Evolutionary conservation across 2,888 invertebrate species (phyloP), one percentile per base, ranked within the genome.

Genomic region (Conops quadrifasciatus): DNA sequence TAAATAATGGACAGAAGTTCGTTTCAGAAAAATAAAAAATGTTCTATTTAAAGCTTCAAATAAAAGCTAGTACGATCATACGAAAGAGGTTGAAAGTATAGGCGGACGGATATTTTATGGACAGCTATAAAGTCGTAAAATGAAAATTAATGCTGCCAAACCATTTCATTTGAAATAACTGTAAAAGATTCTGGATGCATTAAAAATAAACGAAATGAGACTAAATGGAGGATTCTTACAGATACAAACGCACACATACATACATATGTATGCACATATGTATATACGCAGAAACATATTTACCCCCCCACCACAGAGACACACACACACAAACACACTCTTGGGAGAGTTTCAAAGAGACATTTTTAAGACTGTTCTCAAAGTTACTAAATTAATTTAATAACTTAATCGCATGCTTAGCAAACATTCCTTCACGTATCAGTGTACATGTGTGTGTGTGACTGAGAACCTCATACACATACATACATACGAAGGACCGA

Each of bases 321-420:
- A 63, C 3, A 63, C 21, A 63, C 36, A 60, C 60, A 26, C 30
- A 60, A 36, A 28, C 4, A 1, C n/a, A 60, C n/a, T n/a, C n/a
- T n/a, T n/a, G n/a, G n/a, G n/a, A n/a, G n/a, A n/a, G n/a, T n/a
- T n/a, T n/a, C n/a, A n/a, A n/a, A n/a, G n/a, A n/a, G n/a, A n/a
- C 43, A 60, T 19, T 43, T n/a, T 60, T 60, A 28, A 60, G 28
- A 36, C 43, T 67, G 59, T 67, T 24, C 47, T 67, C 45, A 47
- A 62, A 69, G 51, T 62, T 69, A 51, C 16, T 36, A 69, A 62
- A 28, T 28, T 62, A 49, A 62, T 69, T 69, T 62, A 69, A 69
- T 69, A 53, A 62, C 68, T 69, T 62, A 62, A 69, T 69, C 51
- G 68, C 68, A 62, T 69, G 68, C 68, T 69, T 62, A 69, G 62